Evolutionary conservation across 2,888 invertebrate species (phyloP).

Genomic region (Pseudococcus jackbeardsleyi): DNA sequence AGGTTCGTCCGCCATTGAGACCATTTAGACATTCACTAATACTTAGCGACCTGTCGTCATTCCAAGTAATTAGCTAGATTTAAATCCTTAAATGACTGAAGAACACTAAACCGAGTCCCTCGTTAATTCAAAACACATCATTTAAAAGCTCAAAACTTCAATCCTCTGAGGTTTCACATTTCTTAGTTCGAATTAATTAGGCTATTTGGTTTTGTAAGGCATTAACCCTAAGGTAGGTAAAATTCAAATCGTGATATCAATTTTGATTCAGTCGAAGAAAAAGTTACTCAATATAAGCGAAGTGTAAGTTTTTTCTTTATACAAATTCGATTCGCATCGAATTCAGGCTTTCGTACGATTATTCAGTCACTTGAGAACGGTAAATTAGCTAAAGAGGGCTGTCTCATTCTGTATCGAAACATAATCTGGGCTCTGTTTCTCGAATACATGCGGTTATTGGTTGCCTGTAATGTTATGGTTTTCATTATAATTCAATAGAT

Average conservation of each 20-base stretch:
- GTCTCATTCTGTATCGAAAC: background rate
- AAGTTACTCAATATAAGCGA: background rate
- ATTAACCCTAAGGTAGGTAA: background rate
- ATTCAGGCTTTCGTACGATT: background rate
- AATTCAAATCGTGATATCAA: background rate
- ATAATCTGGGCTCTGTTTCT: background rate
- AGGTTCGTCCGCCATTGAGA: background rate
- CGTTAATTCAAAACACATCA: slow-evolving; percentile 10
- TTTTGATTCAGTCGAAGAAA: background rate
- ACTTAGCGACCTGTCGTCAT: background rate
- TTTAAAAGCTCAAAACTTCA: background rate
- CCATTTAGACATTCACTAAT: background rate
- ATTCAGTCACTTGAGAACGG: background rate
- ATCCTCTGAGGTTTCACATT: background rate
- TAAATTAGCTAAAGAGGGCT: background rate
- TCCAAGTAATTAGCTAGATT: background rate
- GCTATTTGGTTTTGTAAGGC: background rate
- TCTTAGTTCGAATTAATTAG: background rate
- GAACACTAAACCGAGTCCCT: background rate
- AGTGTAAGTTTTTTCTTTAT: background rate
- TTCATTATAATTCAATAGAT: background rate
- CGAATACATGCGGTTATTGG: background rate
- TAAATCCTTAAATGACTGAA: background rate
- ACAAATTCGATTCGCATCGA: background rate
- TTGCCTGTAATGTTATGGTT: background rate